Conservation (phyloP, 2,888 invertebrate species). For the Rugalucina vietnamica region DNA sequence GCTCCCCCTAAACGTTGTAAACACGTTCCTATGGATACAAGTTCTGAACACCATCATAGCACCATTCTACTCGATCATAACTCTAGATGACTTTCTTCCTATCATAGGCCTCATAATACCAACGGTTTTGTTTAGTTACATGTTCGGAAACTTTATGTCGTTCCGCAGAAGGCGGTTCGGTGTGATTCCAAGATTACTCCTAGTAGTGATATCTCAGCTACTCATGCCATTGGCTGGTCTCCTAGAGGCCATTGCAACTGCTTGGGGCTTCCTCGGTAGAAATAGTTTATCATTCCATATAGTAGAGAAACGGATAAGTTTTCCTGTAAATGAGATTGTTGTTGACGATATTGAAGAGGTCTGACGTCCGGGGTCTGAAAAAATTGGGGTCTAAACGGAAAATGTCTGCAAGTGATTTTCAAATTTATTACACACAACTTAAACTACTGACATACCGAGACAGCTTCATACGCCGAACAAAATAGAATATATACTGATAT, state of each 20-base stretch:
- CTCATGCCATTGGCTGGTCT: background rate
- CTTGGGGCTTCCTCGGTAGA: background rate
- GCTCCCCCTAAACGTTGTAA: constrained; percentile 23
- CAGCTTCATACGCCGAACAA: no score
- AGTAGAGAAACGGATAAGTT: constrained; percentile 3
- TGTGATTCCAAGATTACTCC: background rate
- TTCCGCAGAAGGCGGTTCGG: constrained; percentile 22
- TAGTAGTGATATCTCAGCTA: background rate
- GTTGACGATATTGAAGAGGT: no score
- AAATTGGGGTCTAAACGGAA: no score
- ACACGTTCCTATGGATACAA: constrained; percentile 25
- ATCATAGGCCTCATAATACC: constrained; percentile 16
- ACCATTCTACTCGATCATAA: background rate
- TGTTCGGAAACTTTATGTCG: constrained; percentile 36
- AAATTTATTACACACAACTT: no score
- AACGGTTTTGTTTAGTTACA: constrained; percentile 20
- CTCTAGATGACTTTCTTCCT: background rate
- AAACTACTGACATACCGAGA: no score
- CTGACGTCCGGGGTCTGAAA: no score
- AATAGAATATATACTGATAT: no score
- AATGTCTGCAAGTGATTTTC: no score
- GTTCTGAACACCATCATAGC: background rate
- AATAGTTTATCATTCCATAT: background rate
- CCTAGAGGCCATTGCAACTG: background rate
- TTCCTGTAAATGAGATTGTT: background rate